These are phyloP conservation scores for Leptura quadrifasciata DNA, from an alignment of 2,888 invertebrate species.

Conservation along the genomic window DNA sequence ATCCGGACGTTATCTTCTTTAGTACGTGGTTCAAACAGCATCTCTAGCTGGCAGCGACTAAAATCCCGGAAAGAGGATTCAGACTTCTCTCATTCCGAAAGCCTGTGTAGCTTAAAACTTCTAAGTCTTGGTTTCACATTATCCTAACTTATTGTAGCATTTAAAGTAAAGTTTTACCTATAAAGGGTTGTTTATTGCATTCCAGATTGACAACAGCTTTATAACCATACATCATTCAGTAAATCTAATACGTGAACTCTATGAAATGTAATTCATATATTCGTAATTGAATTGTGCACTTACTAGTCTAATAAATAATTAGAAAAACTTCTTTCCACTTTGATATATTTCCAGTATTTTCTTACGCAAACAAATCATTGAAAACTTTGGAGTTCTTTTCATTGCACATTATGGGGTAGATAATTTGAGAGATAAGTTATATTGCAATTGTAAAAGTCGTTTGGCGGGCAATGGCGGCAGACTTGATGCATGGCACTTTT, in stretches of 20 bases:
- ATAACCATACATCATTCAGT: neutral
- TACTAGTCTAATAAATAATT: neutral
- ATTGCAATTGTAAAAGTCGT: conserved; percentile 71
- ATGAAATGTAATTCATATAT: neutral
- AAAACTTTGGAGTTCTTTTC: conserved; percentile 55
- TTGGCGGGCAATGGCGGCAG: conserved; percentile 69
- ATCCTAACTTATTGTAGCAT: conserved; percentile 48
- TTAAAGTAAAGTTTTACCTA: conserved; percentile 36
- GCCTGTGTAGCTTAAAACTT: conserved; percentile 62
- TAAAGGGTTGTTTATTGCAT: conserved; percentile 40
- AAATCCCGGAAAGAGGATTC: conserved; percentile 60
- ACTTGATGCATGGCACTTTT: conserved; percentile 42
- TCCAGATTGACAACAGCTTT: conserved; percentile 30
- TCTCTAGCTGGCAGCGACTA: conserved; percentile 51
- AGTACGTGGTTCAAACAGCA: conserved; percentile 59
- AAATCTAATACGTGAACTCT: neutral
- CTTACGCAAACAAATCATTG: conserved; percentile 31
- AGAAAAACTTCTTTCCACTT: neutral
- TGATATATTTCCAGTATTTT: conserved; percentile 6
- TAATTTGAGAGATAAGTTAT: conserved; percentile 70
- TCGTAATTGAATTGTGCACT: no score
- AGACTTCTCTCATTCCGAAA: conserved; percentile 61
- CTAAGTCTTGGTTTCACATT: conserved; percentile 57
- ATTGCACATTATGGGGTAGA: conserved; percentile 68
- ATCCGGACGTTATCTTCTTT: conserved; percentile 63